Percentiles rank a stretch among this genome's conserved stretches.
These are phyloP conservation scores for Lepisosteus osseus DNA, from an alignment of 2,113 vertebrate species.

Conservation along the genomic window DNA sequence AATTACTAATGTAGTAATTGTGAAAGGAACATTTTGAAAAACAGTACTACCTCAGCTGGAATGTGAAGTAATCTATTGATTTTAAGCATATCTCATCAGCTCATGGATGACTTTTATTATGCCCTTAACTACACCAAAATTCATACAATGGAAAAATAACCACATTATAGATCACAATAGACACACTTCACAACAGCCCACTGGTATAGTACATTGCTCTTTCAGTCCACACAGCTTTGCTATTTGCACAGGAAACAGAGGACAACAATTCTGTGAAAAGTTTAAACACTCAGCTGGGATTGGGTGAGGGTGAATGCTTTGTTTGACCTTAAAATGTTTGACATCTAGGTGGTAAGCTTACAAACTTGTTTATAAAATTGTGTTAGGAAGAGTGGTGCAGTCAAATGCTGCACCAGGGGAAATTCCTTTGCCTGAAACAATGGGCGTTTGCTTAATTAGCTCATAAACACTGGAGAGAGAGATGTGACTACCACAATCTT, in stretches of 20 bases:
- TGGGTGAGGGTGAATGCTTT: neutral
- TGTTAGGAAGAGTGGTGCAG: conserved; percentile 31
- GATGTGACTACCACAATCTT: conserved; percentile 48
- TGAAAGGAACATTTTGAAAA: no score
- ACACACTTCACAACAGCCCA: neutral
- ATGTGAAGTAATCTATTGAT: no score
- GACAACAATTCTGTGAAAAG: neutral
- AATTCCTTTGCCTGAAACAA: conserved; percentile 44
- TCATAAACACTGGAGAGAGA: conserved; percentile 67
- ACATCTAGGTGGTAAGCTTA: conserved; percentile 21
- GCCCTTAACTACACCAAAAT: no score
- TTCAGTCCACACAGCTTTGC: neutral
- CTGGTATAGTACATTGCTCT: neutral
- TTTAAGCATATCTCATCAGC: no score
- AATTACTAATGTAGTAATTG: no score
- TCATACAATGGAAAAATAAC: no score
- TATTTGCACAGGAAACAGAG: conserved; percentile 7
- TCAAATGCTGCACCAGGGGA: conserved; percentile 18
- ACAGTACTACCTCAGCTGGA: no score
- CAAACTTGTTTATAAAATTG: conserved; percentile 33
- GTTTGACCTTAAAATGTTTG: conserved; percentile 7
- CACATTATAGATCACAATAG: no score
- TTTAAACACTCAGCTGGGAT: conserved; percentile 2
- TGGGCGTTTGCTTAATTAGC: conserved; percentile 61
- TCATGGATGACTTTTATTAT: no score